Conservation (phyloP, 2,797 vertebrate species). For the Pteropus rufus region DNA sequence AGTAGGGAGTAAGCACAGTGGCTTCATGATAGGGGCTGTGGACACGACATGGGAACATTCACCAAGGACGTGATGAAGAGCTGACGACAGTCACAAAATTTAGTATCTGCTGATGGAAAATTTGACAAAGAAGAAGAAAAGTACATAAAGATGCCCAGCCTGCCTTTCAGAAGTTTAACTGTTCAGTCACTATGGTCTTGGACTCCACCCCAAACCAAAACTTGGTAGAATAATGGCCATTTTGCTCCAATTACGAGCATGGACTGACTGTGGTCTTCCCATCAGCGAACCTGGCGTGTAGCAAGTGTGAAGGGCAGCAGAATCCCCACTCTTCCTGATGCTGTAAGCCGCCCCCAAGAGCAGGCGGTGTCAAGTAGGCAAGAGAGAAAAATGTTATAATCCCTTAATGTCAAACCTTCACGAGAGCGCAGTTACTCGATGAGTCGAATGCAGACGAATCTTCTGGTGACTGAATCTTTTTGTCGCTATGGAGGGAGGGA, state of each 20-base stretch:
- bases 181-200: background rate
- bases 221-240: background rate
- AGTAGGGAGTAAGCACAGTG: background rate
- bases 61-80: background rate
- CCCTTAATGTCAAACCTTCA: background rate
- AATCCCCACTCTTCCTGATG: background rate
- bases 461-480: background rate
- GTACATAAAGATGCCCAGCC: background rate
- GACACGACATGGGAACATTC: background rate
- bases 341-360: too few species aligned
- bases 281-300: background rate
- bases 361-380: background rate
- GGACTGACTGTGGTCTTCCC: background rate
- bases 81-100: background rate
- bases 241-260: background rate
- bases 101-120: background rate
- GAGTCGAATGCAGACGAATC: background rate
- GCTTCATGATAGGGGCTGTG: background rate
- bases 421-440: background rate
- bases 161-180: background rate
- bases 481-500: background rate
- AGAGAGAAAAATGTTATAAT: background rate
- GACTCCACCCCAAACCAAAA: background rate
- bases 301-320: background rate
- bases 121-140: background rate